These are phyloP conservation scores for Adineta ricciae DNA, from an alignment of 2,888 invertebrate species.

Conservation along the genomic window DNA sequence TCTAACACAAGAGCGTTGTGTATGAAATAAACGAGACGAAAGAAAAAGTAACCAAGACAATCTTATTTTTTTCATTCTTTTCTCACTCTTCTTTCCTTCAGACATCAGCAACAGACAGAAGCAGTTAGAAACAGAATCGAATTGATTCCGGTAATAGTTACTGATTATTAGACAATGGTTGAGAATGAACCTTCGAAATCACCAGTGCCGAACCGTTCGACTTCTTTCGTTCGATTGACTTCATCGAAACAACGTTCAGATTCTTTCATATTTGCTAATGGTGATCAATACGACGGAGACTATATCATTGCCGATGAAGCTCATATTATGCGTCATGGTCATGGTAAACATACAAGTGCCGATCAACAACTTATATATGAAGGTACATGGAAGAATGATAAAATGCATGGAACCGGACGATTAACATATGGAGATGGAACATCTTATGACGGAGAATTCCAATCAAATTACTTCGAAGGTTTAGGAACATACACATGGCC, in stretches of 20 bases:
- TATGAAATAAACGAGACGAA: background rate
- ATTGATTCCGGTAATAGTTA: background rate
- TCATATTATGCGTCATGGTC: background rate
- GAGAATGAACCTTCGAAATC: background rate
- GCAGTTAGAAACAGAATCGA: background rate
- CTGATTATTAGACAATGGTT: background rate
- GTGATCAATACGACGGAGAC: constrained; percentile 10
- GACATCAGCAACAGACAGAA: background rate
- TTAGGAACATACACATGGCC: constrained; percentile 17
- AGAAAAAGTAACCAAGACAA: constrained; percentile 1
- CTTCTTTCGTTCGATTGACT: background rate
- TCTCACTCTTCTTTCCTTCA: background rate
- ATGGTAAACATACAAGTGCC: background rate
- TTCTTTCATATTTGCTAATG: background rate
- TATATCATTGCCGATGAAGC: background rate
- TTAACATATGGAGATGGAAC: background rate
- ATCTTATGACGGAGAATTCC: constrained; percentile 13
- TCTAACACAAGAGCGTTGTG: background rate
- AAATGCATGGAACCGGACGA: constrained; percentile 1
- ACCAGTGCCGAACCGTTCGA: background rate
- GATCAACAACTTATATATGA: constrained; percentile 6
- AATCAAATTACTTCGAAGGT: background rate
- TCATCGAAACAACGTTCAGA: background rate
- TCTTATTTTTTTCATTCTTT: background rate
- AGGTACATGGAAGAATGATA: background rate